Evolutionary conservation across 2,113 vertebrate species (phyloP), one percentile per base, ranked within the genome.

Genomic region (Rhinichthys klamathensis): DNA sequence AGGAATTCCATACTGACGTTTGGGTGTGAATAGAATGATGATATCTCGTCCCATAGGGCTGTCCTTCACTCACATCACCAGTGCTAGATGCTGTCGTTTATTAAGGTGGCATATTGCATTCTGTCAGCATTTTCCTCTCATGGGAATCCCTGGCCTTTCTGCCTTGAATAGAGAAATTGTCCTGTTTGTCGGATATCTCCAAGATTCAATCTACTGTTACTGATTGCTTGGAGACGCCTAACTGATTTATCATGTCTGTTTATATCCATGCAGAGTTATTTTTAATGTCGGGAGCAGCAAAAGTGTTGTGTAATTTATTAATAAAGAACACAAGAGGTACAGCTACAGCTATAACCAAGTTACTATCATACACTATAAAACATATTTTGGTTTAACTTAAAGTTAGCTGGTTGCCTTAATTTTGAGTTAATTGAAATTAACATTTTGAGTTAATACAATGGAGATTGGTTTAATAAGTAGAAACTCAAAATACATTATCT

Each of bases 51-150:
- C 86, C 88, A 74, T 76, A 67, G 86, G 89, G 89, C 69, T 92
- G 67, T 91, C 90, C 88, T 90, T 88, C 86, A 83, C 72, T 88
- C 86, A 89, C 65, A 77, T 89, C 84, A 49, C 51, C 67, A 60
- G 51, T 21, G 27, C 82, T 89, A 25, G 41, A 30, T 30, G 30
- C 30, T 86, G 89, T 87, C 87, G 87, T 93, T 88, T 90, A 91
- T 93, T 91, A 92, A 82, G 82, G 83, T 82, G 76, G 88, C 86
- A 90, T 88, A 89, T 86, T 90, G 84, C 89, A 88, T 46, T 51
- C 89, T 87, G 91, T 93, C 91, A 92, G 89, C 87, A 73, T 89
- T 90, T 88, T 89, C 84, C 87, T 79, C 70, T 87, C 88, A 81
- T 70, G 72, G 85, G 82, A 74, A 87, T 90, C 86, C 85, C 79